phyloP scores from a whole-genome alignment of 2,888 invertebrate genomes.

The Campaea margaritaria region DNA sequence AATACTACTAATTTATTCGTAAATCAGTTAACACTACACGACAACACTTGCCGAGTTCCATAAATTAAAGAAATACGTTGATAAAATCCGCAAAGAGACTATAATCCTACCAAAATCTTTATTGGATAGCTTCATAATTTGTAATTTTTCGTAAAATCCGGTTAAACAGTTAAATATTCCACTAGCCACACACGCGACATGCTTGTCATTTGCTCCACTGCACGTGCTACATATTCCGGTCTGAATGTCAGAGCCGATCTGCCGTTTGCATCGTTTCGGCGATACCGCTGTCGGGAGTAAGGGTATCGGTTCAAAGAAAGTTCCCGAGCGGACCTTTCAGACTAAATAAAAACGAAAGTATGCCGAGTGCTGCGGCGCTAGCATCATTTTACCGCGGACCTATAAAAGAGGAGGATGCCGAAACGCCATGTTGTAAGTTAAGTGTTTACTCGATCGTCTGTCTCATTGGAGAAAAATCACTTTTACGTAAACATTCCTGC shows the following conservation, averaged over 20 bases:
- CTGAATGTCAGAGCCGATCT: constrained; percentile 47
- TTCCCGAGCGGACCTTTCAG: constrained; percentile 25
- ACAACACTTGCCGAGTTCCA: no score
- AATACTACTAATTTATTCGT: no score
- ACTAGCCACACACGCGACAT: background rate
- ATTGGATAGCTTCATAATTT: background rate
- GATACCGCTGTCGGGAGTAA: constrained; percentile 28
- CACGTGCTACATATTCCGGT: constrained; percentile 46
- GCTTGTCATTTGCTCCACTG: constrained; percentile 10
- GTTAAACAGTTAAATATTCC: no score
- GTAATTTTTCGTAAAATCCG: background rate
- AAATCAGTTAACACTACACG: no score
- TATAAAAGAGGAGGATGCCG: background rate
- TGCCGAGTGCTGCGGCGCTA: constrained; percentile 5
- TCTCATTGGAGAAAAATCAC: no score
- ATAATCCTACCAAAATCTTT: no score
- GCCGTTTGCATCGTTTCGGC: constrained; percentile 46
- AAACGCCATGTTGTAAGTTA: background rate
- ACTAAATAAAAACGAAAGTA: constrained; percentile 43
- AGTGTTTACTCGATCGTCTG: no score
- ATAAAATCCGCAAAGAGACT: no score
- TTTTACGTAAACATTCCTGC: no score
- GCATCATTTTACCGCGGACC: no score
- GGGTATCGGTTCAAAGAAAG: constrained; percentile 39
- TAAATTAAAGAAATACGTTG: no score